A percentile compares a stretch with the other conserved stretches of the same genome.
These are phyloP conservation scores for Hestina assimilis DNA, from an alignment of 1,140 invertebrate species.

Conservation along the genomic window DNA sequence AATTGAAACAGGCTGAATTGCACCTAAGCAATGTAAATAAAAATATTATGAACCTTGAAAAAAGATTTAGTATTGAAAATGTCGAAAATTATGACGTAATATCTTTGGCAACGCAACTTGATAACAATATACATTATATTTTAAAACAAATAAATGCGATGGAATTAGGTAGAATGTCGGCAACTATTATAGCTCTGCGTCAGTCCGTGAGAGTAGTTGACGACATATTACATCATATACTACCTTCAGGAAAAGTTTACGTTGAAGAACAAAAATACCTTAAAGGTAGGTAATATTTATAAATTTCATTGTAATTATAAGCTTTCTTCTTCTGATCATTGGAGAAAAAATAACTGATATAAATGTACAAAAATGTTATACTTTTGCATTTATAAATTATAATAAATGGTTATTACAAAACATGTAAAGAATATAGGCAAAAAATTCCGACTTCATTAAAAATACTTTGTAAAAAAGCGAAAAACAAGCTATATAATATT, in stretches of 20 bases:
- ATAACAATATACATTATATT: neutral
- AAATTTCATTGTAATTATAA: neutral
- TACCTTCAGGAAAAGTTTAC: constrained; percentile 19
- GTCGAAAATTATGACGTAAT: neutral
- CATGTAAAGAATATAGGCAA: too few relatives aligned
- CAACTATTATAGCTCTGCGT: neutral
- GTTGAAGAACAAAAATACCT: constrained; percentile 31
- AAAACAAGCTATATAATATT: too few relatives aligned
- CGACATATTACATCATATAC: neutral
- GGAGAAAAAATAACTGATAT: constrained; percentile 43
- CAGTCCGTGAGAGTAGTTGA: neutral
- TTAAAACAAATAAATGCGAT: neutral
- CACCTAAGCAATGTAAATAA: neutral
- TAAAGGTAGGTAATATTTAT: neutral
- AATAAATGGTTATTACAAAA: too few relatives aligned
- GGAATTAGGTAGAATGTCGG: neutral
- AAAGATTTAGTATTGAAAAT: neutral
- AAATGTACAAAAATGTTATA: too few relatives aligned
- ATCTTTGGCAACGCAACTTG: neutral
- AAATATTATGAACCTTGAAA: neutral
- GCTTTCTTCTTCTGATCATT: neutral
- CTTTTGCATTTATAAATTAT: too few relatives aligned
- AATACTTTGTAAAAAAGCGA: too few relatives aligned
- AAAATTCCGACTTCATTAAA: too few relatives aligned
- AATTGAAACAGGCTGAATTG: neutral